Percentiles rank a stretch among this genome's conserved stretches.
These are phyloP conservation scores for Ianthella basta DNA, from an alignment of 37 sponge, comb jelly and placozoan species.

Conservation along the genomic window DNA sequence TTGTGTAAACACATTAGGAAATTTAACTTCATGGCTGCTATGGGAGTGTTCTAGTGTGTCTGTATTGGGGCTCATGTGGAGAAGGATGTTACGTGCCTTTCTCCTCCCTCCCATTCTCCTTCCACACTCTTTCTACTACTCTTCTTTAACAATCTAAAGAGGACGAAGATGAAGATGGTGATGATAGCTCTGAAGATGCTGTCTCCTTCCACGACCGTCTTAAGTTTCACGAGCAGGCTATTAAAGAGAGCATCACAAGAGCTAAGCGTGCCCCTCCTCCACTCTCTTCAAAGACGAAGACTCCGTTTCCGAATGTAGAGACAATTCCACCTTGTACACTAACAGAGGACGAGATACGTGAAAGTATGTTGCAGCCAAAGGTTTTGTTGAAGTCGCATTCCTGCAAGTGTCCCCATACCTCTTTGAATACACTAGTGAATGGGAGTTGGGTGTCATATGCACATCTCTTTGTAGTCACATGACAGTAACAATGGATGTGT, in stretches of 20 bases:
- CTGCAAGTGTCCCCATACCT: not conserved
- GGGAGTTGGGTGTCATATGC: too few relatives aligned
- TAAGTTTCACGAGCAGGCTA: conserved; percentile 14
- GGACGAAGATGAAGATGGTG: not conserved
- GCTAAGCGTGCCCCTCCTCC: too few relatives aligned
- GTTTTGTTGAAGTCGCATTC: too few relatives aligned
- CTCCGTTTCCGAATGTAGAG: not conserved
- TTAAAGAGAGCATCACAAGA: too few relatives aligned
- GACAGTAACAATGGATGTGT: too few relatives aligned
- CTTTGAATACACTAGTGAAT: not conserved
- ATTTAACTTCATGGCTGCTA: too few relatives aligned
- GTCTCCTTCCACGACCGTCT: not conserved
- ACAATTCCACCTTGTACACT: not conserved
- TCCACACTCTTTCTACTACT: not conserved
- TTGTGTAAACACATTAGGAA: too few relatives aligned
- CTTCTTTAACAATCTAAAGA: not conserved
- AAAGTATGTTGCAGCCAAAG: not conserved
- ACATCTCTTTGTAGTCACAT: too few relatives aligned
- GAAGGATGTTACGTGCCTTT: too few relatives aligned
- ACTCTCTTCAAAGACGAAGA: too few relatives aligned
- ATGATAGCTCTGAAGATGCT: not conserved
- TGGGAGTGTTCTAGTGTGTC: too few relatives aligned
- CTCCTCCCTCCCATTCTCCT: not conserved
- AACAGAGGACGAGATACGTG: not conserved
- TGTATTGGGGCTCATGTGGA: not conserved